phyloP scores from a whole-genome alignment of 2,113 vertebrate species.

The Sclerurus mexicanus region DNA sequence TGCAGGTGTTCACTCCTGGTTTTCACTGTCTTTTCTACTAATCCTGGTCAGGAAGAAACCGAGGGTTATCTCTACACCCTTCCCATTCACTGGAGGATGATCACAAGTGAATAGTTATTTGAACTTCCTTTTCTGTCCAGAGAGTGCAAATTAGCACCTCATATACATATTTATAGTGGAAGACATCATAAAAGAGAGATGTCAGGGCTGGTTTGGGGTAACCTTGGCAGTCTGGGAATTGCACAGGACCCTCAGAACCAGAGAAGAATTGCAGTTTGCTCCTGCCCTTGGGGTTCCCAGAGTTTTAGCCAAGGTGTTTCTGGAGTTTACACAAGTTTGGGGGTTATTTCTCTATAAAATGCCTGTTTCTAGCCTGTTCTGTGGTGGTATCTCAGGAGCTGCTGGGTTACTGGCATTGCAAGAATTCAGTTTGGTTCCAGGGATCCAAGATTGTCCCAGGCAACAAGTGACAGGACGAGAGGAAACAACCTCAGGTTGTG shows the following conservation, averaged over 20 bases:
- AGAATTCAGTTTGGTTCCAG: neutral
- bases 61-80: neutral
- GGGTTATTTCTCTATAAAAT: neutral
- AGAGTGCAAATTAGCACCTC: neutral
- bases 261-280: neutral
- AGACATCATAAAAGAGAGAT: neutral
- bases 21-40: neutral
- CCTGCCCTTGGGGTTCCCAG: neutral
- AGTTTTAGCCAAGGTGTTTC: neutral
- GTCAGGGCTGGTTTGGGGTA: neutral
- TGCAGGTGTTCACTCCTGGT: neutral
- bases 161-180: neutral
- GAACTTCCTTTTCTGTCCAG: neutral
- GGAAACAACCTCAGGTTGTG: neutral
- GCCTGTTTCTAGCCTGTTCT: no score
- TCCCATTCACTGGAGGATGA: neutral
- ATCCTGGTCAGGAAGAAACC: neutral
- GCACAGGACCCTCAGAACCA: neutral
- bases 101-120: neutral
- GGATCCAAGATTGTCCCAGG: neutral
- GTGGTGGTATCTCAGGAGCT: neutral
- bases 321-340: neutral
- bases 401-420: neutral
- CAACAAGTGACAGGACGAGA: neutral
- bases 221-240: neutral